Conservation (phyloP, 2,113 vertebrate species). For the Pelusios castaneus region DNA sequence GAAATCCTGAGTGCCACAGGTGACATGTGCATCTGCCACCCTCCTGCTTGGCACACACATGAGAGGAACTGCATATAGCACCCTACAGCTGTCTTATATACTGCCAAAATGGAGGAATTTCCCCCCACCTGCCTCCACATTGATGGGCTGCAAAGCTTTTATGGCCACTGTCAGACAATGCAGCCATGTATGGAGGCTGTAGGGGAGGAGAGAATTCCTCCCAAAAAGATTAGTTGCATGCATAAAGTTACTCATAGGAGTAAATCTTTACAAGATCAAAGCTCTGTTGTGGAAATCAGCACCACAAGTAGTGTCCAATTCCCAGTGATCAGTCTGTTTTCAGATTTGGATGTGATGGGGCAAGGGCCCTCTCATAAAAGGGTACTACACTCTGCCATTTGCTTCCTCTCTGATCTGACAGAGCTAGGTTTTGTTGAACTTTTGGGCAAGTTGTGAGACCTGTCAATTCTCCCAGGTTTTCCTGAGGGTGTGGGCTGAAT, state of each 20-base stretch:
- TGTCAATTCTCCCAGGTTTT: conserved; percentile 23
- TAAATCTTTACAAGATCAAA: background rate
- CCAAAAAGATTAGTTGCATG: accelerated
- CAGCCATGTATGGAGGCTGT: accelerated
- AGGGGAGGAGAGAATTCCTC: background rate
- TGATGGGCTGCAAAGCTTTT: accelerated
- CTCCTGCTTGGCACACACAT: background rate
- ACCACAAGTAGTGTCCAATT: background rate
- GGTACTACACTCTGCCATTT: background rate
- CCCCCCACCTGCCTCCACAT: accelerated
- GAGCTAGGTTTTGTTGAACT: conserved; percentile 55
- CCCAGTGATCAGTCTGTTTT: accelerated
- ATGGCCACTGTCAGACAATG: background rate
- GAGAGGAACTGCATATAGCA: background rate
- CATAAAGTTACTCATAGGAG: background rate
- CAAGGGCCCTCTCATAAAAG: accelerated
- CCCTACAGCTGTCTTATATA: background rate
- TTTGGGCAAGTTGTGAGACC: conserved; percentile 27
- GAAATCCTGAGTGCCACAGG: accelerated
- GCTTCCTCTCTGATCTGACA: conserved; percentile 50
- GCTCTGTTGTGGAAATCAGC: background rate
- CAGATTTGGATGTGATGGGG: accelerated
- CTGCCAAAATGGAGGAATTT: accelerated
- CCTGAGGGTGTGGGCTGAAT: background rate
- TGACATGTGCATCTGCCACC: background rate